A percentile compares a stretch with the other conserved stretches of the same genome.
Evolutionary conservation across 2,888 invertebrate genomes (phyloP).

Genomic region (Oxytorus armatus): DNA sequence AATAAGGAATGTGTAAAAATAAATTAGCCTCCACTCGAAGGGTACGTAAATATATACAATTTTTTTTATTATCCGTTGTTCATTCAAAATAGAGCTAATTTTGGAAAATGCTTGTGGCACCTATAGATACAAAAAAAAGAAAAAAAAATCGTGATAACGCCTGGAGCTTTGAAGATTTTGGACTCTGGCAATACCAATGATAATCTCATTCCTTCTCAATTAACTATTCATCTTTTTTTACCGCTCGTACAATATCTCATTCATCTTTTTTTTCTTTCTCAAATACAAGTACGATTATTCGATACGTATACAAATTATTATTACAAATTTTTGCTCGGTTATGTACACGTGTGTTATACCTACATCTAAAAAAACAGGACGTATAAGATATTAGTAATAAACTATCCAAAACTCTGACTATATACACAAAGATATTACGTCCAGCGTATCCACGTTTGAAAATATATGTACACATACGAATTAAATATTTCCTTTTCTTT

Average conservation of each 20-base stretch:
- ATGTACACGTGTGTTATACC: background rate
- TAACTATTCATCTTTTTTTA: background rate
- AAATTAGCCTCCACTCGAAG: too few species aligned
- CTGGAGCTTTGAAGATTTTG: background rate
- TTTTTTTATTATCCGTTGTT: background rate
- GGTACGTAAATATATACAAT: background rate
- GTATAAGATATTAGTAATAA: background rate
- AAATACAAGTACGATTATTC: too few species aligned
- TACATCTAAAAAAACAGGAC: background rate
- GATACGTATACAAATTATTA: too few species aligned
- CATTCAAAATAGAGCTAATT: too few species aligned
- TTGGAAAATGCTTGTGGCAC: background rate
- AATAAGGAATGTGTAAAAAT: background rate
- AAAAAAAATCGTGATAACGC: background rate
- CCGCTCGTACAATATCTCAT: too few species aligned
- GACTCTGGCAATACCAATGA: too few species aligned
- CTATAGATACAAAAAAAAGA: too few species aligned
- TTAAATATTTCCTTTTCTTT: constrained; percentile 44
- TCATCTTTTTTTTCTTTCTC: background rate
- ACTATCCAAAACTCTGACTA: constrained; percentile 7
- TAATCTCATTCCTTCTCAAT: constrained; percentile 1
- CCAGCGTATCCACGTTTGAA: background rate
- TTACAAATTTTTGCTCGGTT: background rate
- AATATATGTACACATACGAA: constrained; percentile 33
- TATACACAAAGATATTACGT: constrained; percentile 2